phyloP scores from a whole-genome alignment of 1,140 invertebrate genomes.

The Drosophila ambigua region DNA sequence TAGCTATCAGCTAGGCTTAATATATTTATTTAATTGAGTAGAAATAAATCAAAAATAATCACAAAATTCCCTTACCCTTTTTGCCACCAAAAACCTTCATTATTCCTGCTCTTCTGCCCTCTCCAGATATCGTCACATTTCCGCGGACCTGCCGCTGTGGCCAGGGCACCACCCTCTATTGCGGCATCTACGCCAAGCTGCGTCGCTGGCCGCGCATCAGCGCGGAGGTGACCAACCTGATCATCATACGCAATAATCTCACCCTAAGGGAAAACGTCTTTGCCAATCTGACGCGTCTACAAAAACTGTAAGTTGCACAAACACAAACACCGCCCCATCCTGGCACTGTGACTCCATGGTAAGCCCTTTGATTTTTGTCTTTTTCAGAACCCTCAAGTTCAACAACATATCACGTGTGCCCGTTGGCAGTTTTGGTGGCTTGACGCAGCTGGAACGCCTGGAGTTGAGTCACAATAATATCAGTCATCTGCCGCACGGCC shows the following conservation, averaged over 20 bases:
- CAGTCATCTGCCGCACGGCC: conserved; percentile 74
- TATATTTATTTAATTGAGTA: too few relatives aligned
- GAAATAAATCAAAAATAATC: too few relatives aligned
- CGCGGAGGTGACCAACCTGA: conserved; percentile 69
- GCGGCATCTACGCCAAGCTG: conserved; percentile 60
- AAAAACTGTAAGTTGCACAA: conserved; percentile 53
- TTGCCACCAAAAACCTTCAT: too few relatives aligned
- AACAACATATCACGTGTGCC: conserved; percentile 82
- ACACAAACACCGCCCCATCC: too few relatives aligned
- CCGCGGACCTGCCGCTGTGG: conserved; percentile 66
- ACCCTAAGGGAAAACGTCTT: conserved; percentile 60
- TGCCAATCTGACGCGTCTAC: conserved; percentile 55
- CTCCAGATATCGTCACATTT: conserved; percentile 74
- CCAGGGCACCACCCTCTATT: conserved; percentile 64
- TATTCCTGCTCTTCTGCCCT: too few relatives aligned
- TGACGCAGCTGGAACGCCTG: conserved; percentile 63
- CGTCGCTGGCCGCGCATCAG: conserved; percentile 61
- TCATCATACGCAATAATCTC: conserved; percentile 71
- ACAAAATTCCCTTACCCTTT: too few relatives aligned
- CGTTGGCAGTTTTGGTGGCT: conserved; percentile 59
- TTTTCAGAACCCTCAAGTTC: conserved; percentile 63
- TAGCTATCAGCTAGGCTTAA: too few relatives aligned
- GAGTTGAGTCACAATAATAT: conserved; percentile 84
- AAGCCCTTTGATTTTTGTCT: not conserved
- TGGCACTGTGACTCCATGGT: not conserved